phyloP scores from a whole-genome alignment of 1,140 invertebrate species.

The Hetaerina americana region DNA sequence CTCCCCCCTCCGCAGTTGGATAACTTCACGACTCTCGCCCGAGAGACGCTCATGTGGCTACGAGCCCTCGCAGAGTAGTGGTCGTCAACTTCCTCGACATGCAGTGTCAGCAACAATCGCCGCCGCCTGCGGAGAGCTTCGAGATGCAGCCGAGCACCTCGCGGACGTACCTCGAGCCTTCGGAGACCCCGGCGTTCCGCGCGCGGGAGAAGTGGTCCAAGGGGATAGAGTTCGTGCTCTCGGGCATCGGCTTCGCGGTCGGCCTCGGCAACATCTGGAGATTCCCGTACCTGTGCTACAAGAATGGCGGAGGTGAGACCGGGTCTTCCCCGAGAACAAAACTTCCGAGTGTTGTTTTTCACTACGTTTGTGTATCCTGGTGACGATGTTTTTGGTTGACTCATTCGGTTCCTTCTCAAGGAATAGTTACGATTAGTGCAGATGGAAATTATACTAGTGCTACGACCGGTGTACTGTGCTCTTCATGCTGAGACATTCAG shows the following conservation, averaged over 20 bases:
- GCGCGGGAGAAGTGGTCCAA: slow-evolving; percentile 18
- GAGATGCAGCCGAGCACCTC: not conserved
- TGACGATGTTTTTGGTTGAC: too few relatives aligned
- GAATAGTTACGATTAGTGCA: too few relatives aligned
- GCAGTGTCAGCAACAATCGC: not conserved
- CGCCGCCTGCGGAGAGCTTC: not conserved
- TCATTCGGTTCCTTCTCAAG: too few relatives aligned
- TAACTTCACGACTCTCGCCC: too few relatives aligned
- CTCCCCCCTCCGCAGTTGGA: too few relatives aligned
- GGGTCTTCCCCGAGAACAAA: not conserved
- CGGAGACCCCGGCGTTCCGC: not conserved
- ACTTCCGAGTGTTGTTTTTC: too few relatives aligned
- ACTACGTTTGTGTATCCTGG: too few relatives aligned
- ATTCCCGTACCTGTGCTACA: slow-evolving; percentile 45
- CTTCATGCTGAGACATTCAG: too few relatives aligned
- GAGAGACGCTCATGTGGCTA: too few relatives aligned
- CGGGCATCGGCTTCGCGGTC: slow-evolving; percentile 32
- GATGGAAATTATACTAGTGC: too few relatives aligned
- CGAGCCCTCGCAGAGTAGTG: not conserved
- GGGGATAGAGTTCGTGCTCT: slow-evolving; percentile 26
- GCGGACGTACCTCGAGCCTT: not conserved
- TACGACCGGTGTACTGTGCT: too few relatives aligned
- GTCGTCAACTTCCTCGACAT: not conserved
- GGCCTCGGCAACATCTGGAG: slow-evolving; percentile 46
- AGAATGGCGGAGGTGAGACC: slow-evolving; percentile 36